Conservation (phyloP, 2,113 vertebrate species). For the Alaudala cheleensis region DNA sequence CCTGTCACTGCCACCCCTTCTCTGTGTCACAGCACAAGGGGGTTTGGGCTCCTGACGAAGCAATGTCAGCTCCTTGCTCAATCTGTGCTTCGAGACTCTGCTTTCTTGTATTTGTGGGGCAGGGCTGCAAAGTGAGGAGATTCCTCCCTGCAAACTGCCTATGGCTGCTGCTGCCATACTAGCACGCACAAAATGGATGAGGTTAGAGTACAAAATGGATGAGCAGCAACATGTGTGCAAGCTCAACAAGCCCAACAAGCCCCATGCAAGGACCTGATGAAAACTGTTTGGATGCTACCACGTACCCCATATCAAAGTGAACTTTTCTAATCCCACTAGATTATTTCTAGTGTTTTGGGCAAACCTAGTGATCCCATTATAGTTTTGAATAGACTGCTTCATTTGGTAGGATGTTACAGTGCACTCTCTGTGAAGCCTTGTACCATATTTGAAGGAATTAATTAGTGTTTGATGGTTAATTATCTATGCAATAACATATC, state of each 20-base stretch:
- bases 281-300: not conserved
- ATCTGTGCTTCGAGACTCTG: not conserved
- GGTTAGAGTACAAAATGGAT: not conserved
- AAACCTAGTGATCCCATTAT: not conserved
- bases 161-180: not conserved
- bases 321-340: not conserved
- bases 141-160: not conserved
- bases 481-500: not conserved
- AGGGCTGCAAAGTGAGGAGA: not conserved
- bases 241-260: not conserved
- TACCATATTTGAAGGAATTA: not conserved
- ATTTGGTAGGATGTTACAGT: not conserved
- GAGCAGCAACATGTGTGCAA: rapidly evolving
- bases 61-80: not conserved
- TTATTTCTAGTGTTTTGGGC: not conserved
- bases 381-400: not conserved
- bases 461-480: not conserved
- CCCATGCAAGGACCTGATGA: not conserved
- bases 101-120: not conserved
- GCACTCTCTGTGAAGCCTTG: not conserved
- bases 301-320: not conserved
- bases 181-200: not conserved
- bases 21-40: not conserved
- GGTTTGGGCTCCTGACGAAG: not conserved
- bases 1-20: not conserved